Percentiles rank a stretch among this genome's conserved stretches.
Conservation (phyloP, 2,888 invertebrate species). For the Salticus scenicus region DNA sequence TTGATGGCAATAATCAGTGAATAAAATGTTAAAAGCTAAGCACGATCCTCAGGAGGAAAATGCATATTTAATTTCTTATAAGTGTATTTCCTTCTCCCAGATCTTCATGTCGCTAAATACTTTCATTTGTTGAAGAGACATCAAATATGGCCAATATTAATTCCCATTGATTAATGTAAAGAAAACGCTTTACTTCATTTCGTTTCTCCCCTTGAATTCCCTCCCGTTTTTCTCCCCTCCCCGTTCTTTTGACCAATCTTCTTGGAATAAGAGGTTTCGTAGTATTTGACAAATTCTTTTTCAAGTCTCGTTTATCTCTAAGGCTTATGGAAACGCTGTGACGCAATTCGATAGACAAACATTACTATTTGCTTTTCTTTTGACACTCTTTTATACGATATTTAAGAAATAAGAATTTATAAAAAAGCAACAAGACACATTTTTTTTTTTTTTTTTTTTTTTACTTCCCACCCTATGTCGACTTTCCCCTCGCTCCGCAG, state of each 20-base stretch:
- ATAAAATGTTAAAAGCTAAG: conserved; percentile 19
- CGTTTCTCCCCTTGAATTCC: conserved; percentile 22
- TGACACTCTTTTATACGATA: conserved; percentile 62
- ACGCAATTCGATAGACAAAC: conserved; percentile 67
- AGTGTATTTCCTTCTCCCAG: conserved; percentile 22
- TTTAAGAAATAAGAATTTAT: conserved; percentile 64
- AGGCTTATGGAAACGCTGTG: conserved; percentile 51
- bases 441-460: conserved; percentile 44
- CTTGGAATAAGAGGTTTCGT: conserved; percentile 51
- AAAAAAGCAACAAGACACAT: conserved; percentile 37
- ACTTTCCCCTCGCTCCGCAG: conserved; percentile 27
- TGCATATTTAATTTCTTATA: conserved; percentile 62
- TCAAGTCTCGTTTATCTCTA: conserved; percentile 60
- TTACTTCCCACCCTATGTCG: background rate
- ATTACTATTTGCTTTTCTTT: conserved; percentile 68
- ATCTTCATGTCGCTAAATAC: conserved; percentile 35
- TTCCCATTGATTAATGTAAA: conserved; percentile 66
- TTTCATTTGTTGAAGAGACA: conserved; percentile 44
- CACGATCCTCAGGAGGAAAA: conserved; percentile 27
- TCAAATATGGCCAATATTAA: conserved; percentile 60
- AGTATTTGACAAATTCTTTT: conserved; percentile 67
- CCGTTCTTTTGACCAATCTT: conserved; percentile 42
- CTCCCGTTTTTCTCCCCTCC: background rate
- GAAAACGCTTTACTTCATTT: conserved; percentile 53
- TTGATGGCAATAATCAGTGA: conserved; percentile 36